phyloP scores from a whole-genome alignment of 2,888 invertebrate species.

The Tetranychus truncatus region DNA sequence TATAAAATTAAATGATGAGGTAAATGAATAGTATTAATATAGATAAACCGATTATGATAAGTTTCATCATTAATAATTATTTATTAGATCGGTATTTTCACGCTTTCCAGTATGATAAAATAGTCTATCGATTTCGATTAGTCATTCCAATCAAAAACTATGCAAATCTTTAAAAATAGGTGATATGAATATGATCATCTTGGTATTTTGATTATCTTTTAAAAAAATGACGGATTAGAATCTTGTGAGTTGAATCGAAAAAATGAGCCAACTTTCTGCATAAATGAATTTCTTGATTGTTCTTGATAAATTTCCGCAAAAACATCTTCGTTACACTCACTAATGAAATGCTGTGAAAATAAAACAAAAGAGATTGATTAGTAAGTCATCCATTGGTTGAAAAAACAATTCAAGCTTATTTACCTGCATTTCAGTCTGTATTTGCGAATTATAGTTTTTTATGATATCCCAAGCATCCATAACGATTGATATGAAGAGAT shows the following conservation, averaged over 20 bases:
- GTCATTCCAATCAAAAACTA: no score
- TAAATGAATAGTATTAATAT: no score
- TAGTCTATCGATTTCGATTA: no score
- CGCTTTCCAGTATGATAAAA: no score
- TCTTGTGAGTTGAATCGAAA: neutral
- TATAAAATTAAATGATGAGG: no score
- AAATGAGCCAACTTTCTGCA: neutral
- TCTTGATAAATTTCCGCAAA: neutral
- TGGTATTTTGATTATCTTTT: neutral
- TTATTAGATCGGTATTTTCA: no score
- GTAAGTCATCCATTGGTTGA: slow-evolving; percentile 22
- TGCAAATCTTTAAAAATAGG: no score
- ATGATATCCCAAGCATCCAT: slow-evolving; percentile 99
- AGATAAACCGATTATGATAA: no score
- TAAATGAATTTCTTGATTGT: neutral
- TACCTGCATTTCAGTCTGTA: slow-evolving; percentile 57
- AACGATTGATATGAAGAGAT: slow-evolving; percentile 92
- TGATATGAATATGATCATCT: neutral
- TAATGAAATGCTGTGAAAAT: slow-evolving; percentile 42
- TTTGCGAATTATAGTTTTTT: slow-evolving; percentile 62
- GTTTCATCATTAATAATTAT: no score
- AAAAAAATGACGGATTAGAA: neutral
- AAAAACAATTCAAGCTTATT: neutral
- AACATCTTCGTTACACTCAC: slow-evolving; percentile 34
- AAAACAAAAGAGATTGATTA: slow-evolving; percentile 13